Evolutionary conservation across 2,113 vertebrate genomes (phyloP).

Genomic region (Gasterosteus nipponicus): DNA sequence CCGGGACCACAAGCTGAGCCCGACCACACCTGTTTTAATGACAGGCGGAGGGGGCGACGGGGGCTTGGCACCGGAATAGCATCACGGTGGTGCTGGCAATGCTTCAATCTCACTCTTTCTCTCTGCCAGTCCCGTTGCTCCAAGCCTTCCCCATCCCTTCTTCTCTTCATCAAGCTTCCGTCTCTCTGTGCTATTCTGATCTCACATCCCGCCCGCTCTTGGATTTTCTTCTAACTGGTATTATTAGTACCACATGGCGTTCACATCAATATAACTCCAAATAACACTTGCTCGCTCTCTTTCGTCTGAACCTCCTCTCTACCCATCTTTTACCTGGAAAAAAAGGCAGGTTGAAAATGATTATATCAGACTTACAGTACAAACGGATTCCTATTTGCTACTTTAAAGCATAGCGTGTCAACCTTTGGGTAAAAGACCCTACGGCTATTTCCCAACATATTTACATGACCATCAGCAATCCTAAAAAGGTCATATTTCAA

Average conservation of each 20-base stretch:
- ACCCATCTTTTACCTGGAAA: no score
- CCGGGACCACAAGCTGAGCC: constrained; percentile 49
- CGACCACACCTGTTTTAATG: constrained; percentile 72
- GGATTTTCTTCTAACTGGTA: constrained; percentile 18
- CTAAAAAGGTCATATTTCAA: neutral
- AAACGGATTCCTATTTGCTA: neutral
- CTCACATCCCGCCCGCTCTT: neutral
- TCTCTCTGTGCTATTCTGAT: constrained; percentile 24
- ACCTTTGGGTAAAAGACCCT: neutral
- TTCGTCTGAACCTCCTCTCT: neutral
- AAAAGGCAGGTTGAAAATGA: neutral
- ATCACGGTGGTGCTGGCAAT: constrained; percentile 35
- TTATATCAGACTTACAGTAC: neutral
- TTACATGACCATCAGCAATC: neutral
- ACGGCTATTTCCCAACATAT: neutral
- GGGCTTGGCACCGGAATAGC: constrained; percentile 54
- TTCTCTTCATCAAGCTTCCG: constrained; percentile 9
- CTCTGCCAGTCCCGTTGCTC: constrained; percentile 24
- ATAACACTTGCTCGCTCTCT: neutral
- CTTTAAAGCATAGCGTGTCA: neutral
- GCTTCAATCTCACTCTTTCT: constrained; percentile 39
- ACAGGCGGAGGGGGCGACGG: constrained; percentile 14
- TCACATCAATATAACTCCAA: neutral
- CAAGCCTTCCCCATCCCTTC: constrained; percentile 16
- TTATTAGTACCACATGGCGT: neutral